Evolutionary conservation across 2,113 vertebrate species (phyloP), one percentile per base, ranked within the genome.

Genomic region (Petrocephalus microphthalmus): DNA sequence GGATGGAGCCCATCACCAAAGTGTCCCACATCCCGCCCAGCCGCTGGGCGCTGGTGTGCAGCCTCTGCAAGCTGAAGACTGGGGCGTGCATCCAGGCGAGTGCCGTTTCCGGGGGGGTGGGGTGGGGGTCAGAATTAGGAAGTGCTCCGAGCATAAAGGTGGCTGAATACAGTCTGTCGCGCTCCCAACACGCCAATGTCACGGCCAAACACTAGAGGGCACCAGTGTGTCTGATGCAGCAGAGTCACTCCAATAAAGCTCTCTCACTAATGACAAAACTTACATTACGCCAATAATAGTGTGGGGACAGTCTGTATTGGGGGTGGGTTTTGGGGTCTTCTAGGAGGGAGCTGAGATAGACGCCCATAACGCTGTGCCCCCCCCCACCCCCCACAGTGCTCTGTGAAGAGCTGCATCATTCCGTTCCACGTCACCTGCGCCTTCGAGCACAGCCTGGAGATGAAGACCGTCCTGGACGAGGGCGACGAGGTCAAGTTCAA

Each of bases 341-440:
- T 42, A 42, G 71, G 67, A 22, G 29, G 22, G 25, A 17, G 7
- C 19, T 20, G 47, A 82, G 17, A 47, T 20, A 22, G 81, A 83
- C 81, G 5, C 19, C 37, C 37, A 10, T 54, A 10, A 13, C 10
- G 4, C 25, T 85, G 20, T 2, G 7, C 33, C 2, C 19, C 42
- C 15, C 17, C 45, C 3, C 3, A 29, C 10, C 22, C 53, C 49
- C 89, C 88, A 0, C 90, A 99, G 98, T 99, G 98, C 93, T 99
- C 98, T 0, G 97, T 99, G 86, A 99, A 99, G 95, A 99, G 97
- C 93, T 99, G 98, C 93, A 99, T 97, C 89, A 99, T 95, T 89
- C 98, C 98, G 87, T 99, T 99, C 94, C 98, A 99, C n/a, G 98
- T 99, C 93, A 99, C 98, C n/a, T 99, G 98, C 91, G 98, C 98